phyloP scores from a whole-genome alignment of 1,140 invertebrate species.

The Cydia strobilella region DNA sequence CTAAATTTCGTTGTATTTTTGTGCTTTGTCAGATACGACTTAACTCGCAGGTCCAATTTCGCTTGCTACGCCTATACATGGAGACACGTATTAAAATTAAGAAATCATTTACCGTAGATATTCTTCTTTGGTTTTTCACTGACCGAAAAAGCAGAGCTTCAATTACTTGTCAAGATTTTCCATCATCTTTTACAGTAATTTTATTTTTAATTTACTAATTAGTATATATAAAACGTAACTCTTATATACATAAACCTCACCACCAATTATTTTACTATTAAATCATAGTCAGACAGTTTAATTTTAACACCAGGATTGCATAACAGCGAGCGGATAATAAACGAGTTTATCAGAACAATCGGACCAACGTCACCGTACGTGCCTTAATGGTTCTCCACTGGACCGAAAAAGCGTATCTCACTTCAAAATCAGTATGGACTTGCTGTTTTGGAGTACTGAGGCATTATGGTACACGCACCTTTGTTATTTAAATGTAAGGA shows the following conservation, averaged over 20 bases:
- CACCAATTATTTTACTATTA: background rate
- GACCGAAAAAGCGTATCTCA: conserved; percentile 10
- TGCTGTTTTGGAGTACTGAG: background rate
- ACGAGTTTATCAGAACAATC: conserved; percentile 31
- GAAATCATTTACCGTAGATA: too few species aligned
- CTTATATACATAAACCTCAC: background rate
- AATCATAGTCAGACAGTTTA: conserved; percentile 1
- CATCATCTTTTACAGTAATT: too few species aligned
- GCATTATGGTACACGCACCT: conserved; percentile 36
- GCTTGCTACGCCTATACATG: background rate
- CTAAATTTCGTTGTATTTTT: background rate
- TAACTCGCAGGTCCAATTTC: conserved; percentile 38
- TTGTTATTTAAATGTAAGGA: conserved; percentile 57
- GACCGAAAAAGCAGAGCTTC: too few species aligned
- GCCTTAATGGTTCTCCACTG: background rate
- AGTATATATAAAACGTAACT: background rate
- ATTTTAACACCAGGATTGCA: conserved; percentile 17
- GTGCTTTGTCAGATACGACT: background rate
- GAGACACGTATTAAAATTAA: background rate
- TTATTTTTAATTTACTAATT: background rate
- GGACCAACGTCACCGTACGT: conserved; percentile 11
- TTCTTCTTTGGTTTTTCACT: too few species aligned
- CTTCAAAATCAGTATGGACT: background rate
- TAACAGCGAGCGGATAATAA: conserved; percentile 9
- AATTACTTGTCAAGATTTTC: too few species aligned